A percentile compares a stretch with the other conserved stretches of the same genome.
These are phyloP conservation scores for Phragmatobia fuliginosa DNA, from an alignment of 2,888 invertebrate species.

Conservation along the genomic window DNA sequence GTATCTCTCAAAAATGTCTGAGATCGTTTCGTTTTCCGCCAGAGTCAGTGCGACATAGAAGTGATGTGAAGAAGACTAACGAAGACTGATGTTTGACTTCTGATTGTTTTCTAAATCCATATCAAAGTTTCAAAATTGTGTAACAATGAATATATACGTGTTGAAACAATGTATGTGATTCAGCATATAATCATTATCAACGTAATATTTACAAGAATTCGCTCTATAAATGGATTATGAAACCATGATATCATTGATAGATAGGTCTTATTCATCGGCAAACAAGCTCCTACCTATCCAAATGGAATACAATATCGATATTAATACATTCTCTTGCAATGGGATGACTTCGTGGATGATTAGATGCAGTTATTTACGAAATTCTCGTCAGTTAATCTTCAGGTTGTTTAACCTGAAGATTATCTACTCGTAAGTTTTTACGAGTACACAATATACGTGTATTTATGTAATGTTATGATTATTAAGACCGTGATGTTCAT, in stretches of 20 bases:
- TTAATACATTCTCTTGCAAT: neutral
- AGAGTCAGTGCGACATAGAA: neutral
- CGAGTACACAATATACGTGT: too few relatives aligned
- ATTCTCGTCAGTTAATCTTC: neutral
- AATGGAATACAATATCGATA: neutral
- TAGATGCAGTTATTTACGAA: neutral
- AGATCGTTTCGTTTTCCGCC: too few relatives aligned
- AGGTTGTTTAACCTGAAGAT: too few relatives aligned
- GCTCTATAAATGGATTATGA: neutral
- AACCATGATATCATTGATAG: neutral
- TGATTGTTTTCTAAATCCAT: neutral
- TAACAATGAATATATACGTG: neutral
- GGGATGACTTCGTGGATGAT: neutral
- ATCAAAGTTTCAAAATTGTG: neutral
- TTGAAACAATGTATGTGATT: neutral
- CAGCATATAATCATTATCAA: neutral
- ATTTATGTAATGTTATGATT: neutral
- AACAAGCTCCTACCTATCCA: neutral
- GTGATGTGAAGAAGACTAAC: neutral
- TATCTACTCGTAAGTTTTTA: too few relatives aligned
- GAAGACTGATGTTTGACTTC: neutral
- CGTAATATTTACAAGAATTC: neutral
- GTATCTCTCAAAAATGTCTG: too few relatives aligned
- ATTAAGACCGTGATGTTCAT: neutral
- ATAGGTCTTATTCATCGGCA: neutral